These are phyloP conservation scores for Anoplius nigerrimus DNA, from an alignment of 2,888 invertebrate species.

Conservation along the genomic window DNA sequence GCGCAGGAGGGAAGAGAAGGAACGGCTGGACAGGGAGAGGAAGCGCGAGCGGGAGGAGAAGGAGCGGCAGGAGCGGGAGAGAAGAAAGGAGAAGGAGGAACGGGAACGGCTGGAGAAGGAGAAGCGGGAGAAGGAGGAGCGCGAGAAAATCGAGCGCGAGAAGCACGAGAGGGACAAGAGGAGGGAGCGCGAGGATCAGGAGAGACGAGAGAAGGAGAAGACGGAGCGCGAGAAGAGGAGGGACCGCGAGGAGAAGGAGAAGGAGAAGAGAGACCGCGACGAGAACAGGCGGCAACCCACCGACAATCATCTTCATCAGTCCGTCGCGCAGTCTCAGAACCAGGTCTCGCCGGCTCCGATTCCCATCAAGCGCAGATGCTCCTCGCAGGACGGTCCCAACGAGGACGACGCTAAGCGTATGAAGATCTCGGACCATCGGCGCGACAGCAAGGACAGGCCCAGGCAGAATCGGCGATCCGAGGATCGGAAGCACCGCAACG, in stretches of 20 bases:
- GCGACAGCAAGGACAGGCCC: conserved; percentile 83
- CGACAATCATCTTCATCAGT: conserved; percentile 68
- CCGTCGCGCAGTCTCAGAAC: conserved; percentile 51
- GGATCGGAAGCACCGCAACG: conserved; percentile 71
- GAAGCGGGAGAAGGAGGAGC: conserved; percentile 69
- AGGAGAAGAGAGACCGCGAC: conserved; percentile 72
- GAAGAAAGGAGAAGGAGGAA: conserved; percentile 67
- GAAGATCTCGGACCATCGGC: conserved; percentile 79
- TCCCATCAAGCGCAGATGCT: conserved; percentile 84
- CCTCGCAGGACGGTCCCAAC: conserved; percentile 83
- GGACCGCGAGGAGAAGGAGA: conserved; percentile 75
- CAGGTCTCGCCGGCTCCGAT: conserved; percentile 76
- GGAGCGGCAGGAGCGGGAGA: conserved; percentile 70
- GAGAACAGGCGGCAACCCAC: conserved; percentile 69
- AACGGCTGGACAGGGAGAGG: conserved; percentile 72
- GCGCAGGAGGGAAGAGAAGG: conserved; percentile 61
- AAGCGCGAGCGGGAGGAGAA: conserved; percentile 71
- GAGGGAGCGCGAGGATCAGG: conserved; percentile 72
- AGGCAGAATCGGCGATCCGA: conserved; percentile 71
- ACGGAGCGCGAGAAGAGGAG: conserved; percentile 68
- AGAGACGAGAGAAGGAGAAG: conserved; percentile 71
- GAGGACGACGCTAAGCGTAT: conserved; percentile 80
- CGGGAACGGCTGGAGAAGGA: conserved; percentile 63
- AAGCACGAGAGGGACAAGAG: conserved; percentile 70
- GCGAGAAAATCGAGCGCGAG: conserved; percentile 72